Conservation (phyloP, 2,113 vertebrate genomes). For the Gymnogyps californianus region DNA sequence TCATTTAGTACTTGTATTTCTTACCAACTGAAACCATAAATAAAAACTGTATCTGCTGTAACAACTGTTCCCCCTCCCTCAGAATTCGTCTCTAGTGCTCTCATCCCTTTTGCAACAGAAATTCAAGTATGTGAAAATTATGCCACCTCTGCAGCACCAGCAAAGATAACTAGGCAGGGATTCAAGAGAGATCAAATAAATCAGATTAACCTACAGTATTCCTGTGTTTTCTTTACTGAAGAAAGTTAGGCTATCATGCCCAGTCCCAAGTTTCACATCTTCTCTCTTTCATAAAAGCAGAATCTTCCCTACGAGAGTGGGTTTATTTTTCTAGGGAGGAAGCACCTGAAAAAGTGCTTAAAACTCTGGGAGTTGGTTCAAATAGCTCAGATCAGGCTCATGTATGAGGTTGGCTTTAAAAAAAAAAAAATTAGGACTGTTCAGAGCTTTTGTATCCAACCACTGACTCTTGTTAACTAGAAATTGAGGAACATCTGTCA, state of each 20-base stretch:
- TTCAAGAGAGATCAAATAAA: background rate
- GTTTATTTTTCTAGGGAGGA: background rate
- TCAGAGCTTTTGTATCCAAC: background rate
- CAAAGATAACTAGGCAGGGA: background rate
- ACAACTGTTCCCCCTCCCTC: background rate
- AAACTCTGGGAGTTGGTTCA: background rate
- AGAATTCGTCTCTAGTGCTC: background rate
- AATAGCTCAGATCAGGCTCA: background rate
- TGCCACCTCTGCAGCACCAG: background rate
- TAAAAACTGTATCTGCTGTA: background rate
- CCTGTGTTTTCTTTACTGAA: background rate
- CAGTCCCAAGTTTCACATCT: background rate
- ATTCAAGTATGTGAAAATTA: background rate
- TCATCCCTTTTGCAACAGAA: background rate
- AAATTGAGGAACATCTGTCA: background rate
- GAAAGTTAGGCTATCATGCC: background rate
- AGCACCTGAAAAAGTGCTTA: background rate
- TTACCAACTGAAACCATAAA: background rate
- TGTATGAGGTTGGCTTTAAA: background rate
- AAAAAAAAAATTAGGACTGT: background rate
- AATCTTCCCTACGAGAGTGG: background rate
- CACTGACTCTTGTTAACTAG: background rate
- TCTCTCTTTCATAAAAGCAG: background rate
- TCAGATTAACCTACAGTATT: background rate
- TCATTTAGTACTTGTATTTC: background rate